Percentiles rank a stretch among this genome's conserved stretches.
Evolutionary conservation across 2,888 invertebrate species (phyloP).

Genomic region (Xanthostigma xanthostigma): DNA sequence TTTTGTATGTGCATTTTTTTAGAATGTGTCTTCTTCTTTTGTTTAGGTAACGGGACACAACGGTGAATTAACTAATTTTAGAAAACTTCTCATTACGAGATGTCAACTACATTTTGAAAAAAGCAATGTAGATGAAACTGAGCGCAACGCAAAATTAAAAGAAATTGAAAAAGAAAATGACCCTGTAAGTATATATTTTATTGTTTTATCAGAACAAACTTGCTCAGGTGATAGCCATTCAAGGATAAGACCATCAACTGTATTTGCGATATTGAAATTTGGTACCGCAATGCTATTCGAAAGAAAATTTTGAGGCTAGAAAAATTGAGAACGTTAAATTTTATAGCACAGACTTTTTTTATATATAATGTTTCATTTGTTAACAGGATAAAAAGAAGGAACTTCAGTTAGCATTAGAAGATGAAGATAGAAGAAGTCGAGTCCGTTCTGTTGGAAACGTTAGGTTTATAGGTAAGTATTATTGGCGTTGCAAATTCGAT

Average conservation of each 20-base stretch:
- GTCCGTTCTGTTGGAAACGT: constrained; percentile 83
- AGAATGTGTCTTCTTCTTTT: constrained; percentile 14
- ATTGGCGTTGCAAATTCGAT: constrained; percentile 2
- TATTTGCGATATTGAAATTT: too few relatives aligned
- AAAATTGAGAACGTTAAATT: too few relatives aligned
- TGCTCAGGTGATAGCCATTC: too few relatives aligned
- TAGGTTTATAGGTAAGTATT: constrained; percentile 39
- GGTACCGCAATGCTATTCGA: too few relatives aligned
- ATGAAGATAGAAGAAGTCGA: constrained; percentile 62
- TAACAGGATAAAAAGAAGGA: constrained; percentile 55
- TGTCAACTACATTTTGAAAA: constrained; percentile 86
- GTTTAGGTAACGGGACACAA: constrained; percentile 12
- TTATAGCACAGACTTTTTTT: too few relatives aligned
- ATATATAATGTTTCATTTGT: constrained; percentile 8
- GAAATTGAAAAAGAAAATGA: constrained; percentile 40
- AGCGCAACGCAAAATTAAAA: constrained; percentile 33
- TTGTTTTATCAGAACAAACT: neutral
- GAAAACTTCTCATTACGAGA: constrained; percentile 62
- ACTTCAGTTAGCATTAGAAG: constrained; percentile 49
- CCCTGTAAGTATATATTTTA: constrained; percentile 27
- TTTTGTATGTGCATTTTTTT: neutral
- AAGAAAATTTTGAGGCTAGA: too few relatives aligned
- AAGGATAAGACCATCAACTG: too few relatives aligned
- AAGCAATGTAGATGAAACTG: constrained; percentile 54
- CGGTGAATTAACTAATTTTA: constrained; percentile 42